Percentiles rank a stretch among this genome's conserved stretches.
Conservation (phyloP, 2,797 vertebrate species). For the Pitangus sulphuratus region DNA sequence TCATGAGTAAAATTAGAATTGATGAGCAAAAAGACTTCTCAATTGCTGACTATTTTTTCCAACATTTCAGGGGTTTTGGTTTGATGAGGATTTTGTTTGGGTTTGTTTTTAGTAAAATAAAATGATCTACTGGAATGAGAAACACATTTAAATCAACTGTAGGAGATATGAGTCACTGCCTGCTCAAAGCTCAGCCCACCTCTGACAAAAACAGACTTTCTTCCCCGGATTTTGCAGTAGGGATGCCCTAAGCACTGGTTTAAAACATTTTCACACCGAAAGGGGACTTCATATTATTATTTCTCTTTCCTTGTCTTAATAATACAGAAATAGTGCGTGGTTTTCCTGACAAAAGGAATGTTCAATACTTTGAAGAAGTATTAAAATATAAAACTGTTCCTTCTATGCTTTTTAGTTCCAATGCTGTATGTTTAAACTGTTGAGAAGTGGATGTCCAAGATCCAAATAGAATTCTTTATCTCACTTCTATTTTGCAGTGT, state of each 20-base stretch:
- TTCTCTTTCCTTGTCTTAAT: background rate
- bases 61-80: background rate
- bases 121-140: background rate
- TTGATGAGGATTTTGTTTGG: background rate
- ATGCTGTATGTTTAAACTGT: background rate
- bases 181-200: background rate
- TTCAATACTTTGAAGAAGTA: background rate
- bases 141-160: constrained; percentile 22
- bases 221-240: background rate
- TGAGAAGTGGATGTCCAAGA: background rate
- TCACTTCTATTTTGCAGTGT: background rate
- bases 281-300: background rate
- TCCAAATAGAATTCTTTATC: background rate
- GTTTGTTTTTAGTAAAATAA: background rate
- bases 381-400: background rate
- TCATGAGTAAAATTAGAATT: constrained; percentile 49
- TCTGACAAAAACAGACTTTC: background rate
- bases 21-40: background rate
- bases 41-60: constrained; percentile 4
- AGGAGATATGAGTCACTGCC: constrained; percentile 5
- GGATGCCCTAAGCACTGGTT: background rate
- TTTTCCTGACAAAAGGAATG: background rate
- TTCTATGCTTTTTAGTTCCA: background rate
- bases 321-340: background rate
- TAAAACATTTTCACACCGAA: background rate